Conservation (phyloP, 2,797 vertebrate genomes). For the Periophthalmus magnuspinnatus region DNA sequence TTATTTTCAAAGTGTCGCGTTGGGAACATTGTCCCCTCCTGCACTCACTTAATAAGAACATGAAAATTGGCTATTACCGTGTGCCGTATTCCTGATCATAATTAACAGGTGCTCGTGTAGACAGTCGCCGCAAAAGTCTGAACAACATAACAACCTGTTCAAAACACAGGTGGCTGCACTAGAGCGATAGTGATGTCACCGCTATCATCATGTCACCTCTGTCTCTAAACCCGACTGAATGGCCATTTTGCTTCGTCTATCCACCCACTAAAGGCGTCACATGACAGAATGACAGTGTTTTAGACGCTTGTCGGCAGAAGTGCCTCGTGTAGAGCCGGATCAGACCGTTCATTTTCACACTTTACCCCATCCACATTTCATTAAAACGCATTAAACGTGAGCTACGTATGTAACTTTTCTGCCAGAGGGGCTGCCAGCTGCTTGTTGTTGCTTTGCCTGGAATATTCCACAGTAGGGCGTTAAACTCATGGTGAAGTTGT, state of each 20-base stretch:
- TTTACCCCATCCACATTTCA: neutral
- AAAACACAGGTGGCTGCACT: constrained; percentile 60
- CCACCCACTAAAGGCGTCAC: constrained; percentile 55
- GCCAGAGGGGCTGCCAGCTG: too few species aligned
- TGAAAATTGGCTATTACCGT: neutral
- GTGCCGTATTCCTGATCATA: neutral
- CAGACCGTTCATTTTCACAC: neutral
- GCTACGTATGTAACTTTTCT: too few species aligned
- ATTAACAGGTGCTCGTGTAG: constrained; percentile 18
- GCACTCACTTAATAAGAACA: neutral
- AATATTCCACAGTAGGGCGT: too few species aligned
- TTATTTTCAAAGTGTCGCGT: neutral
- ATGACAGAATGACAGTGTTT: constrained; percentile 40
- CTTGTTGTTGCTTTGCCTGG: too few species aligned
- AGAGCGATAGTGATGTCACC: constrained; percentile 22
- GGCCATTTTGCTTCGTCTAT: constrained; percentile 56
- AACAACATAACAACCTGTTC: constrained; percentile 39
- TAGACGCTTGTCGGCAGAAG: constrained; percentile 12
- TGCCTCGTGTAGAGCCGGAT: constrained; percentile 3
- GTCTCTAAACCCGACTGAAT: constrained; percentile 41
- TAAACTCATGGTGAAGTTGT: too few species aligned
- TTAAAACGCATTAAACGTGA: neutral
- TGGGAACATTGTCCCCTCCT: neutral
- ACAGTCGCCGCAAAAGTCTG: constrained; percentile 46
- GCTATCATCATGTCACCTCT: constrained; percentile 52